These are phyloP conservation scores for Tupaia chinensis DNA, from an alignment of 2,113 vertebrate genomes.

Conservation along the genomic window DNA sequence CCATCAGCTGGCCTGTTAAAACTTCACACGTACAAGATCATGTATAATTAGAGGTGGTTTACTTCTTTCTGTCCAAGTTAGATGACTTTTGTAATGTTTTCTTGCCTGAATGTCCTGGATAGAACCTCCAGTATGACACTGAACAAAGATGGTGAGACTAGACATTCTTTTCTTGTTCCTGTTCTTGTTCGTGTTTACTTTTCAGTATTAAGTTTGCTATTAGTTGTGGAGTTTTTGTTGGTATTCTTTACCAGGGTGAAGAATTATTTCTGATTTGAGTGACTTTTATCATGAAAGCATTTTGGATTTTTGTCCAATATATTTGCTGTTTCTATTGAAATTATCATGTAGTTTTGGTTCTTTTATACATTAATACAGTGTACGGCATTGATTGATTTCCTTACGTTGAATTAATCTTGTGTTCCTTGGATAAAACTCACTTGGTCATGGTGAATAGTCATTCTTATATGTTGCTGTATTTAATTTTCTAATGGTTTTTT, in stretches of 20 bases:
- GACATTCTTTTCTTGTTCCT: no score
- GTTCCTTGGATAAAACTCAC: background rate
- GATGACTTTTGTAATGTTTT: background rate
- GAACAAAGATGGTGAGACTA: background rate
- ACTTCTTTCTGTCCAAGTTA: background rate
- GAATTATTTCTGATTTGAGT: constrained; percentile 14
- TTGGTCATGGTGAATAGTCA: background rate
- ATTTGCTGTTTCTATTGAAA: background rate
- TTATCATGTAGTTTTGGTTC: background rate
- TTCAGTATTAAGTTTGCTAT: background rate
- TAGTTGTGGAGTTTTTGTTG: background rate
- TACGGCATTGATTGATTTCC: background rate
- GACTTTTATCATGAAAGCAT: background rate
- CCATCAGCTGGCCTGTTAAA: no score
- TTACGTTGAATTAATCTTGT: background rate
- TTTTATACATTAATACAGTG: background rate
- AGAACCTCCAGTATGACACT: background rate
- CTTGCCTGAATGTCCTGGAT: background rate
- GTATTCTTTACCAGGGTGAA: background rate
- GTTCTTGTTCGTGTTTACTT: background rate
- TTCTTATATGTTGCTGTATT: background rate
- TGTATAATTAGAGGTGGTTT: background rate
- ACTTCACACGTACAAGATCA: background rate
- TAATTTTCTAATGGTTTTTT: background rate
- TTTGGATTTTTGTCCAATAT: background rate